phyloP scores from a whole-genome alignment of 1,140 invertebrate genomes.

The Lordiphosa clarofinis region DNA sequence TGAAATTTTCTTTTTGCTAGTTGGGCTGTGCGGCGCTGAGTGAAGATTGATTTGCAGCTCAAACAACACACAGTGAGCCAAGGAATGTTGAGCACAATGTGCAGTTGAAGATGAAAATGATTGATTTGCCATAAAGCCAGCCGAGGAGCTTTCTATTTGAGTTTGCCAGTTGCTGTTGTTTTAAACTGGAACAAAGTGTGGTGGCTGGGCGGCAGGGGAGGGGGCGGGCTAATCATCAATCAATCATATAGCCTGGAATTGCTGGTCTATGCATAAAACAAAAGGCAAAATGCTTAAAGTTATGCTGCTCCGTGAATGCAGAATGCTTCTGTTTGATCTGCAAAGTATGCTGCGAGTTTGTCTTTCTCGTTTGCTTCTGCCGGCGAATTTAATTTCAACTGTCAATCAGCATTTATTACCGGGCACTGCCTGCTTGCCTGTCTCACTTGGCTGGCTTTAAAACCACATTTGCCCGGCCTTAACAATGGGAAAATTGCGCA shows the following conservation, averaged over 20 bases:
- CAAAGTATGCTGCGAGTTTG: constrained; percentile 27
- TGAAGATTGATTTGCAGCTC: constrained; percentile 53
- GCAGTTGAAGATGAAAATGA: constrained; percentile 64
- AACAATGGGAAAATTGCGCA: constrained; percentile 23
- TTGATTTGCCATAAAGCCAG: constrained; percentile 63
- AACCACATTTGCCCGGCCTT: constrained; percentile 24
- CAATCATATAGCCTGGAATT: constrained; percentile 56
- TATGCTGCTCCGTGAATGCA: neutral
- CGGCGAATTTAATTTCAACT: constrained; percentile 39
- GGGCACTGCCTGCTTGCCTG: constrained; percentile 3
- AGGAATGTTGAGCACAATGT: constrained; percentile 39
- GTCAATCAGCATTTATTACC: constrained; percentile 51
- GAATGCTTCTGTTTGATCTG: constrained; percentile 12
- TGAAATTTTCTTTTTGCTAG: constrained; percentile 24
- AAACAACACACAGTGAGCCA: constrained; percentile 13
- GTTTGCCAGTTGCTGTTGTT: constrained; percentile 42
- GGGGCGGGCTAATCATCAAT: constrained; percentile 54
- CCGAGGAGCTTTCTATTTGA: constrained; percentile 32
- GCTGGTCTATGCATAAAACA: constrained; percentile 42
- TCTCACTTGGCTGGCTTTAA: constrained; percentile 21
- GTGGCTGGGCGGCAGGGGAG: neutral
- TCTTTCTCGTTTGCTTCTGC: constrained; percentile 13
- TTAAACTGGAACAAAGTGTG: constrained; percentile 36
- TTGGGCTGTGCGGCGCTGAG: constrained; percentile 14
- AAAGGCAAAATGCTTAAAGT: constrained; percentile 37